Percentiles rank a stretch among this genome's conserved stretches.
Conservation (phyloP, 1,140 invertebrate species). For the Drosophila santomea region DNA sequence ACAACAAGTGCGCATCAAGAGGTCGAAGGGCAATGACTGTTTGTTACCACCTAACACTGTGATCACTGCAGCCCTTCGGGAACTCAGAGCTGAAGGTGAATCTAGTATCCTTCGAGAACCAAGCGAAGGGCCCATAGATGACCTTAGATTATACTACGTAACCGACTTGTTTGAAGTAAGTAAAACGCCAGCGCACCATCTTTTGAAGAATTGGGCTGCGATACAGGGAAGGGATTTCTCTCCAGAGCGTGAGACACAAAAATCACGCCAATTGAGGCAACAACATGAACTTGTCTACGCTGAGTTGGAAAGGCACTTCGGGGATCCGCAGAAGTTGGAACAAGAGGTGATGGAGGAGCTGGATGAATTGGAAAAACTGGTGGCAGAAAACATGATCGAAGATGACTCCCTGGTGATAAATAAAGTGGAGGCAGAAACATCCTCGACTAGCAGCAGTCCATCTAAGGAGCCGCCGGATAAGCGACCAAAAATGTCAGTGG, state of each 20-base stretch:
- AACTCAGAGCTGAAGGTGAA: conserved; percentile 1
- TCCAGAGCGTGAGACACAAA: conserved; percentile 27
- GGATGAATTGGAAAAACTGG: conserved; percentile 54
- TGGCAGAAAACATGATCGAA: conserved; percentile 57
- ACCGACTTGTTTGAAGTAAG: conserved; percentile 53
- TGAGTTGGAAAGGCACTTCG: conserved; percentile 54
- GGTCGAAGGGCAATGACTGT: background rate
- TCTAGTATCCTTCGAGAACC: conserved; percentile 32
- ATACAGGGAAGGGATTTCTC: conserved; percentile 73
- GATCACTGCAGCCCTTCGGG: conserved; percentile 27
- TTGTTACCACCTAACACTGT: conserved; percentile 22
- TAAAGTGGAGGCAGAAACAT: background rate
- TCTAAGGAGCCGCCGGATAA: conserved; percentile 61
- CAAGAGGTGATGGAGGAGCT: conserved; percentile 29
- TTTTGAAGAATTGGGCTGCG: conserved; percentile 66
- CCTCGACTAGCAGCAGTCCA: conserved; percentile 32
- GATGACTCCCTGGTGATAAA: conserved; percentile 14
- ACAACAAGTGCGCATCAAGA: conserved; percentile 48
- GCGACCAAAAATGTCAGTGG: conserved; percentile 12
- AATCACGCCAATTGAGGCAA: background rate
- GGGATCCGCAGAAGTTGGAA: conserved; percentile 4
- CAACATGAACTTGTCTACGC: conserved; percentile 48
- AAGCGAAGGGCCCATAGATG: conserved; percentile 13
- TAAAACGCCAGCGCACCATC: conserved; percentile 48
- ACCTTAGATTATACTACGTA: conserved; percentile 59